These are phyloP conservation scores for Entelurus aequoreus DNA, from an alignment of 2,113 vertebrate genomes.

Conservation along the genomic window DNA sequence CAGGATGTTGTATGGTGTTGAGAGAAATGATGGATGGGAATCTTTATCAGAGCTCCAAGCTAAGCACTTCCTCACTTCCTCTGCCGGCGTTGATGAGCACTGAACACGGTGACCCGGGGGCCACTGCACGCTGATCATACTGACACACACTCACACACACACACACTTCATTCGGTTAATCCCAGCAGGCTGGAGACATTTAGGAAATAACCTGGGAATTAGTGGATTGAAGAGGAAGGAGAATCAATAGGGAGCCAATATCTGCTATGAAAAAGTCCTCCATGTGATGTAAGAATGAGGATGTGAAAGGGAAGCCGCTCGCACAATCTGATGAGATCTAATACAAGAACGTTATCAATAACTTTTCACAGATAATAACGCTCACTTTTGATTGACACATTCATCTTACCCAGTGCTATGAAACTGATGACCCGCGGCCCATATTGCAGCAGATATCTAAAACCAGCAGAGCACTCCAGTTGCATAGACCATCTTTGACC, in stretches of 20 bases:
- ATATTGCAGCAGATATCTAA: too few species aligned
- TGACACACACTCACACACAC: conserved; percentile 26
- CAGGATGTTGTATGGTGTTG: conserved; percentile 63
- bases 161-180: conserved; percentile 53
- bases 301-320: too few species aligned
- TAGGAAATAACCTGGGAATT: conserved; percentile 74
- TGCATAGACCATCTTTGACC: too few species aligned
- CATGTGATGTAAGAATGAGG: conserved; percentile 37
- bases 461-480: too few species aligned
- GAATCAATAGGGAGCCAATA: conserved; percentile 72
- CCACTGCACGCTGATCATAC: conserved; percentile 44
- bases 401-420: too few species aligned
- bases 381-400: too few species aligned
- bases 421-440: too few species aligned
- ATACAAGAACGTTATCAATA: too few species aligned
- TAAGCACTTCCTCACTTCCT: conserved; percentile 73
- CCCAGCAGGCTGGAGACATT: conserved; percentile 61
- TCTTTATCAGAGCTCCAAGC: conserved; percentile 67
- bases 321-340: too few species aligned
- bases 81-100: conserved; percentile 65
- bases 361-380: too few species aligned
- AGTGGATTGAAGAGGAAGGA: conserved; percentile 56
- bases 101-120: conserved; percentile 65
- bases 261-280: conserved; percentile 70
- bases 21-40: conserved; percentile 70